Evolutionary conservation across 2,888 invertebrate species (phyloP).

Genomic region (Megastigmus dorsalis): DNA sequence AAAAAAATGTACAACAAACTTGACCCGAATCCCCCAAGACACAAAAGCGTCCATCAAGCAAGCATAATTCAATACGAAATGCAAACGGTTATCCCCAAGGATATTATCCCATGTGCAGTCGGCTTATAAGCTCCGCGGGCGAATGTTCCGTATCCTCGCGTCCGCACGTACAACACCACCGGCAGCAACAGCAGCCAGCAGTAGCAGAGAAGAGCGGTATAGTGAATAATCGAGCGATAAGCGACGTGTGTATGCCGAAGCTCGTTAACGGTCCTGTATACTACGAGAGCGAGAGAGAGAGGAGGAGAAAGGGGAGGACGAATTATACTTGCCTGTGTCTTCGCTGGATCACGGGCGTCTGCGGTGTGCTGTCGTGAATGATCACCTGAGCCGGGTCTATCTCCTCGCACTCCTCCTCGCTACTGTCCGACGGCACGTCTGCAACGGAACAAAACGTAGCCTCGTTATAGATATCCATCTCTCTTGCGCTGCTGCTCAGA

Average conservation of each 20-base stretch:
- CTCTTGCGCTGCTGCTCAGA: no score
- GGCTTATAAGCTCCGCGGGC: background rate
- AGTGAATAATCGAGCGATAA: slow-evolving; percentile 32
- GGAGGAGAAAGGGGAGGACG: no score
- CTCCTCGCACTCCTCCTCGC: slow-evolving; percentile 79
- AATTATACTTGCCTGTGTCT: slow-evolving; percentile 64
- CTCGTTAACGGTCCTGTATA: slow-evolving; percentile 48
- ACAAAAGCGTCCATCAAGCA: no score
- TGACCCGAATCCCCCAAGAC: no score
- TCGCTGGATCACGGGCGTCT: slow-evolving; percentile 81
- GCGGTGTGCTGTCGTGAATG: slow-evolving; percentile 86
- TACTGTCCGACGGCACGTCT: slow-evolving; percentile 39
- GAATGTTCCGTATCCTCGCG: no score
- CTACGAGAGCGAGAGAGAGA: no score
- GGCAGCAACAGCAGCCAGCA: no score
- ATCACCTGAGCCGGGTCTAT: slow-evolving; percentile 87
- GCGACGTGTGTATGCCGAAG: background rate
- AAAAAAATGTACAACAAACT: no score
- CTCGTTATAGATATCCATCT: slow-evolving; percentile 44
- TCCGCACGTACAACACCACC: no score
- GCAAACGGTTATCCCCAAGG: slow-evolving; percentile 24
- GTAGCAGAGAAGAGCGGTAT: no score
- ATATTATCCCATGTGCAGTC: slow-evolving; percentile 1
- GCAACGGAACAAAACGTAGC: slow-evolving; percentile 37
- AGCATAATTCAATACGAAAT: slow-evolving; percentile 13